Base-by-base conservation (phyloP, 2,888 invertebrate genomes). In the Calliopum simillimum region DNA sequence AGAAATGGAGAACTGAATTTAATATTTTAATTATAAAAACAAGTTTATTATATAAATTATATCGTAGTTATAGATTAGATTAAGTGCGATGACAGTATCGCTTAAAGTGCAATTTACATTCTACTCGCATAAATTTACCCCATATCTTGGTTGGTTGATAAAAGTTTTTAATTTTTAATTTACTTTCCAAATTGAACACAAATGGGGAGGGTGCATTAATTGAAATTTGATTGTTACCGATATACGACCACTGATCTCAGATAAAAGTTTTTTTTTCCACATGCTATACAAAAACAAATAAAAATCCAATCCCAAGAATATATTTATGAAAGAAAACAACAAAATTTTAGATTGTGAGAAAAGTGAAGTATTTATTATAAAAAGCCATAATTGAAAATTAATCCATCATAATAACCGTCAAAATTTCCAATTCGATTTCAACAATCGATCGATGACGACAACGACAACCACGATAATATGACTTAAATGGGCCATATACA, bases 351-450 rank as follows among this genome's bases (percentile, higher is more conserved):
- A 33, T 33, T 33, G 4, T 33, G 33, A 8, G 33, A 33, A 41
- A 33, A 33, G 46, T 59, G 67, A 59, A 14, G 59, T 14, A 41
- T 67, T 67, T 67, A 59, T 67, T 59, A 33, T 2, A 19, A 47
- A 72, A 74, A 63, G 58, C 70, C 73, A 77, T 84, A 84, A 85
- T 84, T 84, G 82, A 80, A 82, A 82, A 80, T 79, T 83, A 85
- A 84, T 84, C 82, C 82, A 81, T 84, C 84, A 84, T 80, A 82
- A 84, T 84, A 84, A 82, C 79, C 78, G 80, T 81, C 82, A 78
- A 81, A 77, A 14, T 47, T 19, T 16, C 11, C 53, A 65, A 21
- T 49, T 63, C 49, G n/a, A 44, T 43, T 55, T 19, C 19, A 53
- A 63, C 58, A 33, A 61, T 61, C 41, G 51, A 51, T 33, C 61